Base-by-base conservation (phyloP, 1,140 invertebrate species). In the Bactericera cockerelli region DNA sequence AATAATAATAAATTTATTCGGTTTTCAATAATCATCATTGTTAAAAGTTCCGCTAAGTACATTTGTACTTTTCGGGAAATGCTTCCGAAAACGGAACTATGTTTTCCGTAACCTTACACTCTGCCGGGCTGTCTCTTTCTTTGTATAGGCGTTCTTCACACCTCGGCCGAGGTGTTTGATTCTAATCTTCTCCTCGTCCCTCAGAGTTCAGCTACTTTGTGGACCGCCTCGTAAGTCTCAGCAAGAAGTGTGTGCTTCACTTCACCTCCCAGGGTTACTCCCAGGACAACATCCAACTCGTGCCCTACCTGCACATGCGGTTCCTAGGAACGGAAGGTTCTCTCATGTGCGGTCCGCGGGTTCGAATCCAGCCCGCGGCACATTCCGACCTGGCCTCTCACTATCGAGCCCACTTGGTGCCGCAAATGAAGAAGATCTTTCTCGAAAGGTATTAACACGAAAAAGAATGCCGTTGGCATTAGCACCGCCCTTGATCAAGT, bases 271-370 rank as follows among this genome's bases (percentile, higher is more conserved):
- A 93, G 75, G 90, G 89, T 24, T 96, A 94, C 67, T 60, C 65
- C 3, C 72, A 78, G 1, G 68, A 74, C 2, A 72, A 76, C 64
- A 86, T 93, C 62, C 66, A 72, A 2, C 73, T 81, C 10, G 84
- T 94, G 66, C 74, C 81, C n/a, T 98, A 84, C 70, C 72, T 99
- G 0, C 90, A 99, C 72, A 70, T 99, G 68, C 76, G 94, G 11
- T 97, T 98, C 69, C 78, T 91, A 36, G 87, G 88, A 19, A 98
- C 95, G 0, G 94, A 98, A 75, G 96, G 93, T 72, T 87, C 91
- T 1, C 72, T 98, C 10, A 98, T 98, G 93, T 86, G 88, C 66
- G 68, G 0, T 73, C 84, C 0, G 65, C 65, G 2, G 59, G 64
- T 14, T 56, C 60, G 14, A 24, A 60, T n/a, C 56, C 13, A 36